A percentile compares a stretch with the other conserved stretches of the same genome.
These are phyloP conservation scores for Leptinotarsa haldemani DNA, from an alignment of 2,888 invertebrate species.

Conservation along the genomic window DNA sequence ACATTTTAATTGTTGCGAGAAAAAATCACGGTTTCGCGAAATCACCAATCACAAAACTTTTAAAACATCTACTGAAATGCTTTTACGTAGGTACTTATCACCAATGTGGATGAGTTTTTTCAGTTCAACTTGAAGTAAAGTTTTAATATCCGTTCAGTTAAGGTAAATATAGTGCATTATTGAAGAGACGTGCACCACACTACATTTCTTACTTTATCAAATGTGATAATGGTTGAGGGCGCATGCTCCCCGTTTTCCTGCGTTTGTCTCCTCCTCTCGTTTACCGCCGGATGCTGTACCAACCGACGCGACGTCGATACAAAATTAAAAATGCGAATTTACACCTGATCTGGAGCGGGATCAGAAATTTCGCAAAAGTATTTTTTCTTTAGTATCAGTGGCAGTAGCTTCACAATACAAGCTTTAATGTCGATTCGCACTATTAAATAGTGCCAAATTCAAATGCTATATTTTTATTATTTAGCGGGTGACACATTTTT, in stretches of 20 bases:
- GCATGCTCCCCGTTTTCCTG: constrained; percentile 49
- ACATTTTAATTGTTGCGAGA: constrained; percentile 4
- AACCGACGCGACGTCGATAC: constrained; percentile 55
- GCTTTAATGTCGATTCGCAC: too few relatives aligned
- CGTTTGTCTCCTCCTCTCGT: constrained; percentile 35
- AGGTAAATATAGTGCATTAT: constrained; percentile 40
- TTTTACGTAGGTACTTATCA: background rate
- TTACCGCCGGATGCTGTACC: constrained; percentile 54
- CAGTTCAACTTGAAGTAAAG: constrained; percentile 13
- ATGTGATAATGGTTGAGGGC: constrained; percentile 51
- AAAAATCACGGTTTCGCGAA: background rate
- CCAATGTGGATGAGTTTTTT: background rate
- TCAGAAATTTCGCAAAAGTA: background rate
- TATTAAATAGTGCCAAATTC: too few relatives aligned
- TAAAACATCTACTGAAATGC: background rate
- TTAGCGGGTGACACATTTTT: too few relatives aligned
- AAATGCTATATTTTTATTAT: too few relatives aligned
- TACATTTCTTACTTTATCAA: constrained; percentile 53
- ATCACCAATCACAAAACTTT: constrained; percentile 13
- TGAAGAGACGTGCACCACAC: constrained; percentile 41
- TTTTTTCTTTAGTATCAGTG: background rate
- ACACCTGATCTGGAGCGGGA: constrained; percentile 17
- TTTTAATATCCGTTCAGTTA: constrained; percentile 29
- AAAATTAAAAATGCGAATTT: constrained; percentile 32
- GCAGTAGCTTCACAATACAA: too few relatives aligned